phyloP scores from a whole-genome alignment of 30 jellyfish, hydroid and myxozoan genomes.

The Morbakka virulenta region DNA sequence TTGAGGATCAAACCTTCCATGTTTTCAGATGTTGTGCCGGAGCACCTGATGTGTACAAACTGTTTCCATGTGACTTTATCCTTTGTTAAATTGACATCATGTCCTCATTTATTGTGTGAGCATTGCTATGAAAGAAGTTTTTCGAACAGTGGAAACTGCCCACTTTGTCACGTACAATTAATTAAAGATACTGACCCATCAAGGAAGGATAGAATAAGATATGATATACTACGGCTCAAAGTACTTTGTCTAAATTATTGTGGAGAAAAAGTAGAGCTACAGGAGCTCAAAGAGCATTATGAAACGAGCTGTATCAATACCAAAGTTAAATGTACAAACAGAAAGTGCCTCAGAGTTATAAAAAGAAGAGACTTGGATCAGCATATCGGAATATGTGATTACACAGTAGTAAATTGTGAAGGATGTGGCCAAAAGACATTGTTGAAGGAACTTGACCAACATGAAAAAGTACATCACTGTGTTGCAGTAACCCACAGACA shows the following conservation, averaged over 20 bases:
- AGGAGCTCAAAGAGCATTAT: conserved; percentile 2
- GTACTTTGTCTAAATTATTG: conserved; percentile 42
- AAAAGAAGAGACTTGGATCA: conserved; percentile 20
- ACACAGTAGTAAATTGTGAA: conserved; percentile 27
- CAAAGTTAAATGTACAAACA: conserved; percentile 15
- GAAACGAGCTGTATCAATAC: conserved; percentile 12
- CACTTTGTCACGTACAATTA: conserved; percentile 35
- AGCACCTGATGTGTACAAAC: not conserved
- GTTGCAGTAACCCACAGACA: conserved; percentile 24
- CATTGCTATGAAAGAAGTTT: conserved; percentile 21
- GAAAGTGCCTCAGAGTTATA: conserved; percentile 11
- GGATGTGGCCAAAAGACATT: conserved; percentile 38
- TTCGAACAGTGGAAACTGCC: not conserved
- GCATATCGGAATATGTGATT: conserved; percentile 39
- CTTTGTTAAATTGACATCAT: conserved; percentile 3
- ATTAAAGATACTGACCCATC: conserved; percentile 31
- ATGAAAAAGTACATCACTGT: conserved; percentile 46
- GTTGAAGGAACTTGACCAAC: conserved; percentile 30
- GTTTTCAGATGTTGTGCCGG: conserved; percentile 43
- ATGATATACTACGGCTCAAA: conserved; percentile 1
- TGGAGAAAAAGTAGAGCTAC: conserved; percentile 3
- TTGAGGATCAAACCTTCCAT: not conserved
- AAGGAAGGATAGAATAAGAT: not conserved
- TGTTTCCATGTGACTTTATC: conserved; percentile 32
- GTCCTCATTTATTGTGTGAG: conserved; percentile 43